Base-by-base conservation (phyloP, 1,140 invertebrate species). In the Lethrus apterus region DNA sequence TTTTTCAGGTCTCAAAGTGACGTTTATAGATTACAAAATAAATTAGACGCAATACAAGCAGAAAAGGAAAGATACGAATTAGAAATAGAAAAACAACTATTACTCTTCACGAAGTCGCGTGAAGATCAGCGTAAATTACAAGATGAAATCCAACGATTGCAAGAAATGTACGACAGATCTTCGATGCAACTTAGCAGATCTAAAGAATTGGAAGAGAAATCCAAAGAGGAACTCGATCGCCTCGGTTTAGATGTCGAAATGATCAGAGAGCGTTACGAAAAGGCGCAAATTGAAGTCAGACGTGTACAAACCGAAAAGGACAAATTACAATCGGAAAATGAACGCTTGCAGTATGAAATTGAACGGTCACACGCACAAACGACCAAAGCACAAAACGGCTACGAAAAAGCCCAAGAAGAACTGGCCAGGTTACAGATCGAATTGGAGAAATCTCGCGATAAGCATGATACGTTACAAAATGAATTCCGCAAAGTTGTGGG, bases 121-220 rank as follows among this genome's bases (percentile, higher is more conserved):
- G 90, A 94, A 41, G 90, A 94, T 51, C 77, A 86, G 53, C 77
- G 88, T 10, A 89, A 89, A 62, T 64, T 87, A 1, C 86, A 90
- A 67, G 89, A 93, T 53, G 89, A 94, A 60, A 69, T 86, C 34
- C 74, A 84, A 26, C 78, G 84, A 26, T 64, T 90, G 14, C 86
- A 91, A 63, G 89, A 94, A 67, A 79, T 89, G 68, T 90, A 90
- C 63, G 89, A 93, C 56, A 73, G 89, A 29, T 80, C 87, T 1
- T 79, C 84, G 4, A 69, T 92, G 26, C 89, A 93, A 60, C 70
- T 93, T 1, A 81, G 79, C 38, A 76, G 90, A 55, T 81, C 85
- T 15, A 90, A 92, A 64, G 91, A 94, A 63, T 77, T 82, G 55
- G 91, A 94, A 71, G 90, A 93, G 52, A 93, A 93, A 63, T 81